phyloP scores from a whole-genome alignment of 2,888 invertebrate species.

The Agonopterix arenella region DNA sequence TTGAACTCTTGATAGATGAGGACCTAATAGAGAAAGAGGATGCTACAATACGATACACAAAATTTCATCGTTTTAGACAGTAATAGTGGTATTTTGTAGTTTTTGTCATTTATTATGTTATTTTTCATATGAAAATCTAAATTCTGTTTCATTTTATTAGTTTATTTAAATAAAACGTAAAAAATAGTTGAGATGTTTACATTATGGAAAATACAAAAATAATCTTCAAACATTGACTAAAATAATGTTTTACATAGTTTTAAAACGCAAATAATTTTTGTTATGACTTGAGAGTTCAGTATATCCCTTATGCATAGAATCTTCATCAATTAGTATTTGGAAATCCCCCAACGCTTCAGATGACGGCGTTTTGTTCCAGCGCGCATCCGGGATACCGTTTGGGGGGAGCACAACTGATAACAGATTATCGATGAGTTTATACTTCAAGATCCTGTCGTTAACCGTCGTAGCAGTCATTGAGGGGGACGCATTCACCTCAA shows the following conservation, averaged over 20 bases:
- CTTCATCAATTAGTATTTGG: conserved; percentile 79
- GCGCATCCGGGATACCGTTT: conserved; percentile 89
- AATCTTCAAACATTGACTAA: neutral
- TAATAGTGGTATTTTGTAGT: neutral
- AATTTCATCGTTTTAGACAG: conserved; percentile 27
- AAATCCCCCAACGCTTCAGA: conserved; percentile 87
- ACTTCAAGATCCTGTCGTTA: conserved; percentile 94
- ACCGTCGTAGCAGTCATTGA: conserved; percentile 94
- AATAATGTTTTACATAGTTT: neutral
- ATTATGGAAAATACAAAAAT: no score
- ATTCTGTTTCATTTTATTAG: neutral
- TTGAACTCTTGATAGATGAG: conserved; percentile 91
- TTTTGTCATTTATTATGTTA: neutral
- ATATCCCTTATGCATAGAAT: conserved; percentile 75
- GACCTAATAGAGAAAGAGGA: conserved; percentile 85
- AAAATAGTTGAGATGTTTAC: neutral
- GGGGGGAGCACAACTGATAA: conserved; percentile 92
- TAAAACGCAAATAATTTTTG: neutral
- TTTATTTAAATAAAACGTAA: neutral
- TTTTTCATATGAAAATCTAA: neutral
- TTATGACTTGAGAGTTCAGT: neutral
- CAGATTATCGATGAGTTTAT: conserved; percentile 94
- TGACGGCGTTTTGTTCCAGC: conserved; percentile 88
- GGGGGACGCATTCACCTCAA: conserved; percentile 96
- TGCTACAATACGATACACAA: conserved; percentile 38